A percentile compares a stretch with the other conserved stretches of the same genome.
phyloP scores from a whole-genome alignment of 2,113 vertebrate genomes.

The Cyanocitta stelleri region DNA sequence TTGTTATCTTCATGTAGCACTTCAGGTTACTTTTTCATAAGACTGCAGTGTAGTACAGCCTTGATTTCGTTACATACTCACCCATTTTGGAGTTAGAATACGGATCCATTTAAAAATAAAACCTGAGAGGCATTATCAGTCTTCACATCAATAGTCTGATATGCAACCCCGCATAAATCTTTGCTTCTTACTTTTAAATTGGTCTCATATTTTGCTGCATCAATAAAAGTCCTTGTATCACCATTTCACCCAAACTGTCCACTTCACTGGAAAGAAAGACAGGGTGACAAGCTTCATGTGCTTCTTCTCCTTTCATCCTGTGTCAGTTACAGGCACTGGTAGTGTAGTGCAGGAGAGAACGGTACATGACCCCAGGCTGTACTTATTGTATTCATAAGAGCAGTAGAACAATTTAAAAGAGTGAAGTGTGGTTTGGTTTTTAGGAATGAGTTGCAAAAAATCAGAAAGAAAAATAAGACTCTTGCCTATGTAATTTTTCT shows the following conservation, averaged over 20 bases:
- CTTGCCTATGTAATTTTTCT: not conserved
- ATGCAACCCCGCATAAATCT: not conserved
- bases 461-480: not conserved
- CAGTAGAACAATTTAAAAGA: constrained; percentile 17
- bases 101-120: not conserved
- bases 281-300: not conserved
- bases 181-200: not conserved
- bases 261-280: not conserved
- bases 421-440: constrained; percentile 12
- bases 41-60: not conserved
- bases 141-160: not conserved
- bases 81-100: not conserved
- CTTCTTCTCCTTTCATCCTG: not conserved
- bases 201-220: not conserved
- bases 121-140: not conserved
- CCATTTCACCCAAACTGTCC: not conserved
- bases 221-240: not conserved
- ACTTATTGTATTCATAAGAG: not conserved
- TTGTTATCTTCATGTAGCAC: not conserved
- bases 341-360: not conserved
- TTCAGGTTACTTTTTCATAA: not conserved
- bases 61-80: not conserved
- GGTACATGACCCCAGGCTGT: not conserved
- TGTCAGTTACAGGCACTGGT: not conserved
- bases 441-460: not conserved